A percentile compares a stretch with the other conserved stretches of the same genome.
phyloP scores from a whole-genome alignment of 2,113 vertebrate species.

The Nesogale talazaci region DNA sequence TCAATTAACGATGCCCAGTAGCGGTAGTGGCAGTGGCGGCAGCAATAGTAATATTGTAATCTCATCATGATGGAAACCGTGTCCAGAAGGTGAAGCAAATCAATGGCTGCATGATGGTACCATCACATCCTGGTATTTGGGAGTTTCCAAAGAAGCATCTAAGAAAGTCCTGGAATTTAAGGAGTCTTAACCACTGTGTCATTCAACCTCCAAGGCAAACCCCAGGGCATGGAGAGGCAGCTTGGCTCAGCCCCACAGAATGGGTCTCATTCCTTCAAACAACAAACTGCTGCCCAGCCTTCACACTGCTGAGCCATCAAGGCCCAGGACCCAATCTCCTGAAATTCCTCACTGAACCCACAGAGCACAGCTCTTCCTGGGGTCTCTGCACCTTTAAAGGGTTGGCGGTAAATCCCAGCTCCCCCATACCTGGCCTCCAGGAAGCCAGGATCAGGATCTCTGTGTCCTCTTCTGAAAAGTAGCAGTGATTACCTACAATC shows the following conservation, averaged over 20 bases:
- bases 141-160: neutral
- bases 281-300: too few species aligned
- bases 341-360: accelerated
- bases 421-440: too few species aligned
- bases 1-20: neutral
- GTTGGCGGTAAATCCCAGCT: neutral
- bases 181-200: neutral
- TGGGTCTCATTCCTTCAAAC: neutral
- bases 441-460: conserved; percentile 3
- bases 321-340: neutral
- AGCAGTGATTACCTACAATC: neutral
- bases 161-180: neutral
- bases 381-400: neutral
- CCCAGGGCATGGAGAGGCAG: too few species aligned
- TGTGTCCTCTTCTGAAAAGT: neutral
- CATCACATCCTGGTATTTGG: neutral
- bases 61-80: neutral
- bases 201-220: neutral
- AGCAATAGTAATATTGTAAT: neutral
- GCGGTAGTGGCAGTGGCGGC: neutral
- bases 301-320: too few species aligned
- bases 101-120: neutral
- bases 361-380: accelerated
- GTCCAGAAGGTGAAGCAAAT: neutral
- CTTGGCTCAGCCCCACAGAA: neutral